phyloP scores from a whole-genome alignment of 92 coral and sea anemone genomes.

The Heliopora coerulea region DNA sequence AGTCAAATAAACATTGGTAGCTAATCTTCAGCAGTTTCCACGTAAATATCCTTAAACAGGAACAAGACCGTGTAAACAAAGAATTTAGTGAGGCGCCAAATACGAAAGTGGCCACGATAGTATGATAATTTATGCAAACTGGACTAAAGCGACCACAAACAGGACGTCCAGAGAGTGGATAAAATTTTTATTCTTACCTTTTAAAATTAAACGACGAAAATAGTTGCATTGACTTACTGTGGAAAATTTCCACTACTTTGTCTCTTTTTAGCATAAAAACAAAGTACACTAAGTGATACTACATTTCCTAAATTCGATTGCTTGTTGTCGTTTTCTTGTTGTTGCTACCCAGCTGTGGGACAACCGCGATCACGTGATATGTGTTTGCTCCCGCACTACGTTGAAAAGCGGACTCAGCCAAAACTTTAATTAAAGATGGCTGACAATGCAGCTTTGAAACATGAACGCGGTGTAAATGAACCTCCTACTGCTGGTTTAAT shows the following conservation, averaged over 20 bases:
- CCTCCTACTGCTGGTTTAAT: slow-evolving; percentile 69
- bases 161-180: not conserved
- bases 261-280: not conserved
- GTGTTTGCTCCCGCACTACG: not conserved
- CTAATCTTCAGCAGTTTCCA: too few relatives aligned
- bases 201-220: not conserved
- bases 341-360: slow-evolving; percentile 15
- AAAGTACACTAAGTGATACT: not conserved
- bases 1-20: too few relatives aligned
- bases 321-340: slow-evolving; percentile 1
- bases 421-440: not conserved
- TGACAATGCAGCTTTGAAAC: not conserved
- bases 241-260: not conserved
- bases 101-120: not conserved
- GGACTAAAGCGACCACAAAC: slow-evolving; percentile 3
- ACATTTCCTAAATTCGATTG: not conserved
- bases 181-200: slow-evolving; percentile 10
- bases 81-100: slow-evolving; percentile 13
- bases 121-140: slow-evolving; percentile 33
- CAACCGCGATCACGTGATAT: slow-evolving; percentile 11
- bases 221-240: not conserved
- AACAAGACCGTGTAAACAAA: too few relatives aligned
- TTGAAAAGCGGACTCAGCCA: too few relatives aligned
- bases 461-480: slow-evolving; percentile 12
- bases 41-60: too few relatives aligned